Percentiles rank a stretch among this genome's conserved stretches.
phyloP scores from a whole-genome alignment of 2,797 vertebrate species.

The Champsocephalus esox region DNA sequence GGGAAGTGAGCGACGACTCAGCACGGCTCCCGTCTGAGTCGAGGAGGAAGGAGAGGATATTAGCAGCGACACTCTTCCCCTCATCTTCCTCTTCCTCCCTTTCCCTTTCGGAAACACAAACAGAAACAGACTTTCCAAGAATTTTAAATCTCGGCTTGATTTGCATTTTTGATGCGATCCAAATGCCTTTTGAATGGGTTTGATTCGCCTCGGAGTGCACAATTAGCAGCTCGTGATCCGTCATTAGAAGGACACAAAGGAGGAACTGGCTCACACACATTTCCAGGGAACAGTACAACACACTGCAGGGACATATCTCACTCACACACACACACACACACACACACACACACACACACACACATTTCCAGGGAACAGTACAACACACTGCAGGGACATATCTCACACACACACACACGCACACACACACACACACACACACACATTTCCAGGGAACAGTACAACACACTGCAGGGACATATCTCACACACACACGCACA shows the following conservation, averaged over 20 bases:
- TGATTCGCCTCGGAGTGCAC: constrained; percentile 3
- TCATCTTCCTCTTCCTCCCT: neutral
- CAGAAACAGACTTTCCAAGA: constrained; percentile 8
- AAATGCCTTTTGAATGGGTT: neutral
- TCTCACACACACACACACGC: neutral
- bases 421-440: neutral
- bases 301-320: neutral
- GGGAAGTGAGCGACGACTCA: constrained; percentile 53
- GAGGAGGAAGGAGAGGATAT: constrained; percentile 73
- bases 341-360: neutral
- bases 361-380: neutral
- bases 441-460: neutral
- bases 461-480: constrained; percentile 2
- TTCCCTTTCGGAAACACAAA: neutral
- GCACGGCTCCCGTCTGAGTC: constrained; percentile 64
- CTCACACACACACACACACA: too few species aligned
- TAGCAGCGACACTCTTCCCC: constrained; percentile 42
- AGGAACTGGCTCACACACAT: neutral
- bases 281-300: neutral
- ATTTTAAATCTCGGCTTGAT: neutral
- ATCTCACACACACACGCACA: neutral
- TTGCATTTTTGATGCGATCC: neutral
- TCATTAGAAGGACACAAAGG: neutral
- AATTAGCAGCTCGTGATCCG: neutral
- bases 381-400: constrained; percentile 1